Percentiles rank a stretch among this genome's conserved stretches.
phyloP scores from a whole-genome alignment of 2,113 vertebrate genomes.

The Felis chaus region DNA sequence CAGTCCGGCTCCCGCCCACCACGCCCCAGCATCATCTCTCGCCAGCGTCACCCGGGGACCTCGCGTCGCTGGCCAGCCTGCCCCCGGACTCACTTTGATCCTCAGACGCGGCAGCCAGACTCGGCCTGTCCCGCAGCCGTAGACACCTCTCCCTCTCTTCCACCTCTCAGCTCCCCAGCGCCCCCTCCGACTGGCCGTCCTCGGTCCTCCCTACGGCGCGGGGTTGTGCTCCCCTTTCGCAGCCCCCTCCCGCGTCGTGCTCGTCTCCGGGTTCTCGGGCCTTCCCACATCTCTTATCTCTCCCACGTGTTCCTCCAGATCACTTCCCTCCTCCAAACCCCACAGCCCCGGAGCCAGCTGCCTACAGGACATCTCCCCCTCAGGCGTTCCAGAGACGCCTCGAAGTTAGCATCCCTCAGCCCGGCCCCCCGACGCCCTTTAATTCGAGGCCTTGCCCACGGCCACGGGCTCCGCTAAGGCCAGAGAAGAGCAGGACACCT shows the following conservation, averaged over 20 bases:
- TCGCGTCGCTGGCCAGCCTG: neutral
- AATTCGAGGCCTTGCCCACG: accelerated
- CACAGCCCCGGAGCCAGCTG: neutral
- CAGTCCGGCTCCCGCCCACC: neutral
- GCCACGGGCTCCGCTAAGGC: neutral
- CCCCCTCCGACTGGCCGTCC: neutral
- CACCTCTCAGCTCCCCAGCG: neutral
- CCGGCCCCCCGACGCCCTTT: neutral
- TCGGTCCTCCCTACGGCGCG: neutral
- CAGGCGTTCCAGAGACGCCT: neutral
- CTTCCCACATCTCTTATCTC: neutral
- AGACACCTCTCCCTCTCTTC: no score
- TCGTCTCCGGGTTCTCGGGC: neutral
- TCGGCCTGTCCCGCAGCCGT: neutral
- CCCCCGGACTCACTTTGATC: neutral
- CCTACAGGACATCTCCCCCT: neutral
- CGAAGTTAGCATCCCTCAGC: neutral
- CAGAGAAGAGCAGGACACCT: neutral
- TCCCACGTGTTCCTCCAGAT: neutral
- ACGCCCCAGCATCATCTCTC: neutral
- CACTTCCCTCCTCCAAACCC: neutral
- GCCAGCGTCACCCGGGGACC: neutral
- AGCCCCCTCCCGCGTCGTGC: neutral
- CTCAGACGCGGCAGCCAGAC: neutral
- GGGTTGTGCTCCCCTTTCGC: neutral